phyloP scores from a whole-genome alignment of 2,888 invertebrate genomes.

The Tiliacea aurago region DNA sequence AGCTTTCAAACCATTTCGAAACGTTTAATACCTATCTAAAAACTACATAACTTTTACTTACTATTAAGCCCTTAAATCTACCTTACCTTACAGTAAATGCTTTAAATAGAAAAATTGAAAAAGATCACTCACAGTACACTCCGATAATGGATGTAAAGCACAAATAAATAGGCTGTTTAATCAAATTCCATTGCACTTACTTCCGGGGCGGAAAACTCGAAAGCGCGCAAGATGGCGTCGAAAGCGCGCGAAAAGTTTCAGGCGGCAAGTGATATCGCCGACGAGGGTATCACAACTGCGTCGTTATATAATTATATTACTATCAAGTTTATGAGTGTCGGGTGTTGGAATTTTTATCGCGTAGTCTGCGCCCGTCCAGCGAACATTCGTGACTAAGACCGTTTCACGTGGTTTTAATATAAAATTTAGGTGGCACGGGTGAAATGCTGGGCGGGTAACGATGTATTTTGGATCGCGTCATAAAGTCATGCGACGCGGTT shows the following conservation, averaged over 20 bases:
- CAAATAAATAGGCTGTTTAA: slow-evolving; percentile 67
- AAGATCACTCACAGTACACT: slow-evolving; percentile 71
- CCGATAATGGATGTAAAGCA: slow-evolving; percentile 62
- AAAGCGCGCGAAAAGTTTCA: slow-evolving; percentile 80
- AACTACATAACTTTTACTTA: slow-evolving; percentile 11
- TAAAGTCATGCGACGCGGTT: slow-evolving; percentile 75
- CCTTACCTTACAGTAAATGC: slow-evolving; percentile 57
- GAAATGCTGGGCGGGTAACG: slow-evolving; percentile 77
- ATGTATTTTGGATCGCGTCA: slow-evolving; percentile 84
- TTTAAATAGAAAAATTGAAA: slow-evolving; percentile 13
- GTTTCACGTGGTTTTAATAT: slow-evolving; percentile 82
- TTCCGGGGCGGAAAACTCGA: slow-evolving; percentile 75
- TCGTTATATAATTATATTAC: slow-evolving; percentile 68
- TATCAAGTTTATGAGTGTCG: slow-evolving; percentile 72
- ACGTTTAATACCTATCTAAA: slow-evolving; percentile 33
- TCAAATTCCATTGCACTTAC: slow-evolving; percentile 79
- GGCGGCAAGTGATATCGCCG: slow-evolving; percentile 66
- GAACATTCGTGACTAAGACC: slow-evolving; percentile 85
- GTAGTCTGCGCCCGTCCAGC: slow-evolving; percentile 82
- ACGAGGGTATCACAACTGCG: slow-evolving; percentile 61
- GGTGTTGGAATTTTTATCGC: slow-evolving; percentile 80
- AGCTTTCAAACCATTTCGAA: slow-evolving; percentile 40
- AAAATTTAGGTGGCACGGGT: slow-evolving; percentile 84
- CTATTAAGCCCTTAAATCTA: slow-evolving; percentile 44
- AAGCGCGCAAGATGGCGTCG: slow-evolving; percentile 77